Evolutionary conservation across 2,797 vertebrate species (phyloP), one percentile per base, ranked within the genome.

Genomic region (Craterocephalus amniculus): DNA sequence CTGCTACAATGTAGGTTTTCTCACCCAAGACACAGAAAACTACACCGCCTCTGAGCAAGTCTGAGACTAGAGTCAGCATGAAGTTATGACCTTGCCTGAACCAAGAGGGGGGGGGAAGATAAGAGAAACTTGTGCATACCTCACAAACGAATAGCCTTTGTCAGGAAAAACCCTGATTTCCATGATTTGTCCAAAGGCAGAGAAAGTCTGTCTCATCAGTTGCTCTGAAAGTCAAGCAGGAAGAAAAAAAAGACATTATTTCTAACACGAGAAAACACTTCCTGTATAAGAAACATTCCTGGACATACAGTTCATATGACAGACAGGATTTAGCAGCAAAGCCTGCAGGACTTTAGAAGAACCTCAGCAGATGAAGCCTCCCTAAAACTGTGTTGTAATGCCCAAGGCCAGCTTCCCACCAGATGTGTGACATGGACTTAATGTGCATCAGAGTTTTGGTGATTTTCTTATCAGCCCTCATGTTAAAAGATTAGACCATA

Each of bases 191-290:
- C 98, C 98, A 59, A 99, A 99, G 6, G 96, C 95, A 31, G 97
- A 97, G 88, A 99, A 99, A 55, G 98, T 99, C 95, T 98, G 97
- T 86, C 97, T 97, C 98, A 99, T 99, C 75, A 99, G 94, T 95
- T 99, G 97, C 82, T 99, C 98, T 99, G 89, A 61, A 84, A 90
- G 34, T 32, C 4, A 87, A 66, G 76, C 14, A 83, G 16, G 78
- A 52, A 55, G 14, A 13, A 31, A 26, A 9, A 49, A 70, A 8
- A 74, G 16, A 59, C 24, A 49, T 6, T 0, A 2, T 54, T 51
- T 75, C 14, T 31, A 24, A 61, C 56, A 35, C 40, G 26, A 65
- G 27, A 55, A 43, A 31, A 9, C 52, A 29, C 29, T 20, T 22
- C 8, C 38, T 31, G 40, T 8, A 20, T 54, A 56, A 22, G 26